These are phyloP conservation scores for Leptestheria dahalacensis DNA, from an alignment of 1,140 invertebrate genomes.

Conservation along the genomic window DNA sequence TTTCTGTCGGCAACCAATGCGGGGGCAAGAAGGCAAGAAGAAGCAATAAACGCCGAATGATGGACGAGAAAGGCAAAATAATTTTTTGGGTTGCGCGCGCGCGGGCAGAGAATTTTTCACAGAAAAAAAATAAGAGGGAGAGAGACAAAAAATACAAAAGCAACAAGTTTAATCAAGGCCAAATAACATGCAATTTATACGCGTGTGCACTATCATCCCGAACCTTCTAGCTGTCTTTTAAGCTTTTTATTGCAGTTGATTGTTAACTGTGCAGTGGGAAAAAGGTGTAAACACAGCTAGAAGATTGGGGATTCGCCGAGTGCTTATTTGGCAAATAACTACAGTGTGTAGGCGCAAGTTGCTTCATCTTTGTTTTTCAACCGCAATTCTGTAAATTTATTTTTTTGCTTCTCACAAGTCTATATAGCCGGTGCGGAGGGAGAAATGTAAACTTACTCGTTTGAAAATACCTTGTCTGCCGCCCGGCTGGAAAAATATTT, in stretches of 20 bases:
- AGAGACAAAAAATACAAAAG: constrained; percentile 12
- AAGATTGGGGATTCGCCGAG: too few species aligned
- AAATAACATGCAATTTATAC: not conserved
- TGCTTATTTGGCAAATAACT: not conserved
- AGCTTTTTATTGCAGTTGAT: not conserved
- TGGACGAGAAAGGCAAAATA: constrained; percentile 28
- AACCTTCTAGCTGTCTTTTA: not conserved
- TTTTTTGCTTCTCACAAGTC: too few species aligned
- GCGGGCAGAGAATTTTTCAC: constrained; percentile 5
- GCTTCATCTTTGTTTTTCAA: not conserved
- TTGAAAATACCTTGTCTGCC: constrained; percentile 16
- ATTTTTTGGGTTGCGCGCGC: constrained; percentile 20
- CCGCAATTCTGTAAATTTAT: not conserved
- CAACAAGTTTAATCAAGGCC: not conserved
- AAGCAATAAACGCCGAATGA: constrained; percentile 15
- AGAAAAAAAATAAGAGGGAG: not conserved
- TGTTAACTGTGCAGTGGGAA: too few species aligned
- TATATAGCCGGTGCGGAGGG: not conserved
- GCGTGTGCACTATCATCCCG: too few species aligned
- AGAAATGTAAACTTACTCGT: constrained; percentile 9
- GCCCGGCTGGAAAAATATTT: constrained; percentile 3
- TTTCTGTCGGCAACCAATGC: constrained; percentile 41
- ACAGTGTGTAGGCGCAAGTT: not conserved
- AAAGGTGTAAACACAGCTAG: too few species aligned
- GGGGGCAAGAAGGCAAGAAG: too few species aligned